A percentile compares a stretch with the other conserved stretches of the same genome.
These are phyloP conservation scores for Callinectes sapidus DNA, from an alignment of 2,888 invertebrate genomes.

Conservation along the genomic window DNA sequence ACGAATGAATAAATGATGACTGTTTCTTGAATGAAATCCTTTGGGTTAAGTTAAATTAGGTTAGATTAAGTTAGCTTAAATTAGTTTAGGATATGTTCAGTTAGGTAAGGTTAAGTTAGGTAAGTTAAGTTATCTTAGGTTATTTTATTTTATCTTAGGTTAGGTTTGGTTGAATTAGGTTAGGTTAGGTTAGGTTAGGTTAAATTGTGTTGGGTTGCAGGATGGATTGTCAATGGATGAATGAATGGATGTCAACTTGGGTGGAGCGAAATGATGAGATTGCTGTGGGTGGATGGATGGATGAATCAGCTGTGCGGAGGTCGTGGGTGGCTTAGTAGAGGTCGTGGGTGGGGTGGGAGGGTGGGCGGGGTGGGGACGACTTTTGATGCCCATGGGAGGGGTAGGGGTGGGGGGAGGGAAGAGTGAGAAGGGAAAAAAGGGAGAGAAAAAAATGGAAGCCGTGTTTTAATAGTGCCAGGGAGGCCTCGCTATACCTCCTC, in stretches of 20 bases:
- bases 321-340: not conserved
- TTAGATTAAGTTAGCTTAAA: not conserved
- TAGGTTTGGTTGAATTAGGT: too few relatives aligned
- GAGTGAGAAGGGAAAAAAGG: not conserved
- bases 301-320: not conserved
- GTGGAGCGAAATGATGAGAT: not conserved
- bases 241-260: not conserved
- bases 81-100: too few relatives aligned
- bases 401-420: not conserved
- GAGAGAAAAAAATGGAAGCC: not conserved
- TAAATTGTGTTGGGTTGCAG: too few relatives aligned
- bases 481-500: conserved; percentile 4
- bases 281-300: not conserved
- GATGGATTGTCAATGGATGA: not conserved
- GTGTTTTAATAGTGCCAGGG: not conserved
- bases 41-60: not conserved
- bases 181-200: too few relatives aligned
- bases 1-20: not conserved
- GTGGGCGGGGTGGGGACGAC: not conserved
- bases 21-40: too few relatives aligned
- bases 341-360: conserved; percentile 11
- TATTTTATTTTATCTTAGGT: too few relatives aligned
- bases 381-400: not conserved
- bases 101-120: not conserved
- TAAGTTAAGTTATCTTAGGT: not conserved